These are phyloP conservation scores for Drosophila albomicans DNA, from an alignment of 1,140 invertebrate species.

Conservation along the genomic window DNA sequence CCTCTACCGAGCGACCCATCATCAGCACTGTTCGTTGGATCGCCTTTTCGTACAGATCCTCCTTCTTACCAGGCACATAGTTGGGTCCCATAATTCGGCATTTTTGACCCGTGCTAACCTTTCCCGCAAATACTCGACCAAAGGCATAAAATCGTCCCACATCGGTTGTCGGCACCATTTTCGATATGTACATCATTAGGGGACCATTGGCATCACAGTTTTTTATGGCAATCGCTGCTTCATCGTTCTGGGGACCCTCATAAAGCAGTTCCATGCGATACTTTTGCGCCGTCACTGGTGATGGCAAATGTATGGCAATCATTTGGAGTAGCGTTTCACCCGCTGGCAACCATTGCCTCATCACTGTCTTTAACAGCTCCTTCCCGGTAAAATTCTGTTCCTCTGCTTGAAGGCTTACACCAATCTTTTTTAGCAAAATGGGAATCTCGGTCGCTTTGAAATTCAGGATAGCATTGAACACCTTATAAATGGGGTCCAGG, in stretches of 20 bases:
- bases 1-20: constrained; percentile 99
- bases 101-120: constrained; percentile 96
- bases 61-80: constrained; percentile 98
- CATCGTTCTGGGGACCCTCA: constrained; percentile 98
- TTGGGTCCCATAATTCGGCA: constrained; percentile 99
- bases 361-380: constrained; percentile 95
- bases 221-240: constrained; percentile 95
- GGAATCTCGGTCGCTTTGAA: constrained; percentile 97
- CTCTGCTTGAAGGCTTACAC: constrained; percentile 95
- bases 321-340: constrained; percentile 99
- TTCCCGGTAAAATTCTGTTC: constrained; percentile 98
- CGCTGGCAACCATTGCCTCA: constrained; percentile 99
- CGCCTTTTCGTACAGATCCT: constrained; percentile 98
- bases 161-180: constrained; percentile 99
- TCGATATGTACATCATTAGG: constrained; percentile 99
- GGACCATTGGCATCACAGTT: constrained; percentile 97
- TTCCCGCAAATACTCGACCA: constrained; percentile 99
- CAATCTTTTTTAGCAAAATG: constrained; percentile 93
- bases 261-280: constrained; percentile 99
- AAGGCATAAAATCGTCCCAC: constrained; percentile 99
- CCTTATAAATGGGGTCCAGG: constrained; percentile 98
- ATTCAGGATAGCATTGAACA: constrained; percentile 98
- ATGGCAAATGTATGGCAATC: constrained; percentile 99
- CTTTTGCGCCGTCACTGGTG: constrained; percentile 98
- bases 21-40: constrained; percentile 99